A percentile compares a stretch with the other conserved stretches of the same genome.
phyloP scores from a whole-genome alignment of 2,797 vertebrate species.

The Meda fulgida region DNA sequence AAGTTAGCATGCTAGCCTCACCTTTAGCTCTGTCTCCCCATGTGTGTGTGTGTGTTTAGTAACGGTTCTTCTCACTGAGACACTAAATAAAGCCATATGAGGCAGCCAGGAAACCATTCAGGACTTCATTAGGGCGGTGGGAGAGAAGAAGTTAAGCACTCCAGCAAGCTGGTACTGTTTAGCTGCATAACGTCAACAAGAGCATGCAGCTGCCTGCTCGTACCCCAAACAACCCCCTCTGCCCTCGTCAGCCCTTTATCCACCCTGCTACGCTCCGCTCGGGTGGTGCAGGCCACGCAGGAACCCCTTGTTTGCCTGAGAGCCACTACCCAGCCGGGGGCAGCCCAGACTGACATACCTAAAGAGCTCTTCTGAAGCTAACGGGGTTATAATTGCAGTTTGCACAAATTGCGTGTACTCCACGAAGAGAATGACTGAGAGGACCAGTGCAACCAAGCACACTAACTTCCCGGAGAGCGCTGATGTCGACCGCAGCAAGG shows the following conservation, averaged over 20 bases:
- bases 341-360: constrained; percentile 57
- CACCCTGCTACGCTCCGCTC: constrained; percentile 18
- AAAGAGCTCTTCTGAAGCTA: constrained; percentile 46
- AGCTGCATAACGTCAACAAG: constrained; percentile 83
- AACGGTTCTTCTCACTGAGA: constrained; percentile 80
- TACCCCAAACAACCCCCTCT: constrained; percentile 60
- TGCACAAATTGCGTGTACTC: constrained; percentile 22
- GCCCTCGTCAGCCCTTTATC: constrained; percentile 24
- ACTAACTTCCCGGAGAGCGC: constrained; percentile 40
- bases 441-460: constrained; percentile 29
- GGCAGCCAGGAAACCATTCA: constrained; percentile 84
- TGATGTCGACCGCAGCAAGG: constrained; percentile 37
- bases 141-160: constrained; percentile 78
- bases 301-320: constrained; percentile 36
- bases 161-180: constrained; percentile 85
- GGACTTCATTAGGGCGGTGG: constrained; percentile 81
- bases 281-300: constrained; percentile 33
- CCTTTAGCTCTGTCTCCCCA: constrained; percentile 65
- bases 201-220: constrained; percentile 75
- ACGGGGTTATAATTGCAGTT: constrained; percentile 25
- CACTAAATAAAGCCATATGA: constrained; percentile 85
- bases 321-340: constrained; percentile 38
- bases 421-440: constrained; percentile 9
- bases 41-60: constrained; percentile 65
- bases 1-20: constrained; percentile 43